A percentile compares a stretch with the other conserved stretches of the same genome.
These are phyloP conservation scores for Heliconius congener DNA, from an alignment of 1,140 invertebrate species.

Conservation along the genomic window DNA sequence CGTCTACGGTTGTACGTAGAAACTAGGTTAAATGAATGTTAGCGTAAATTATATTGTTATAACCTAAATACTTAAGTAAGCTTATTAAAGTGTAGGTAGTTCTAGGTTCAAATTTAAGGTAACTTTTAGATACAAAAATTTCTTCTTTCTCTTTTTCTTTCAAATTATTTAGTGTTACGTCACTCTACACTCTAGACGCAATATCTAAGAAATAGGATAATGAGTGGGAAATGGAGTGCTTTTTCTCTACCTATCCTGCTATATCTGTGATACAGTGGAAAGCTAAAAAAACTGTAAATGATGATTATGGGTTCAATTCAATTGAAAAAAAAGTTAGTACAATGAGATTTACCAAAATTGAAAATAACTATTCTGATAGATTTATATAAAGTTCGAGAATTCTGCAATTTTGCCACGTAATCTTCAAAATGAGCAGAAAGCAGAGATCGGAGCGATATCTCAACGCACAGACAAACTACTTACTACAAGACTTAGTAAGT, in stretches of 20 bases:
- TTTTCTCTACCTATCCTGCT: neutral
- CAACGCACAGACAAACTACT: too few species aligned
- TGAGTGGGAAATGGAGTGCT: neutral
- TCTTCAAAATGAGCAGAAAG: too few species aligned
- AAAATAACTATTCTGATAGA: too few species aligned
- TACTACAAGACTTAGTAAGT: too few species aligned
- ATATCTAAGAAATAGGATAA: neutral
- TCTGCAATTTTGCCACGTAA: too few species aligned
- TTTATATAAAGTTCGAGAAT: too few species aligned
- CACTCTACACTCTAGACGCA: neutral
- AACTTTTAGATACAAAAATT: too few species aligned
- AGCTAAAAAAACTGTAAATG: neutral
- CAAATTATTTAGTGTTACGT: neutral
- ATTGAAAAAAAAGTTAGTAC: too few species aligned
- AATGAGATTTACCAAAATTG: too few species aligned
- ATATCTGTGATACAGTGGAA: neutral
- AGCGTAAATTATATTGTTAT: slow-evolving; percentile 13
- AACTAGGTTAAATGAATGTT: slow-evolving; percentile 9
- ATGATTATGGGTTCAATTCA: too few species aligned
- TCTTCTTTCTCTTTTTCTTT: too few species aligned
- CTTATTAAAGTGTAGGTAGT: neutral
- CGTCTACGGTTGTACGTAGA: slow-evolving; percentile 2
- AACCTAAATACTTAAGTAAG: slow-evolving; percentile 9
- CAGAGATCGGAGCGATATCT: too few species aligned
- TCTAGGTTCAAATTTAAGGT: neutral